A percentile compares a stretch with the other conserved stretches of the same genome.
phyloP scores from a whole-genome alignment of 2,113 vertebrate species.

The Oryzias celebensis region DNA sequence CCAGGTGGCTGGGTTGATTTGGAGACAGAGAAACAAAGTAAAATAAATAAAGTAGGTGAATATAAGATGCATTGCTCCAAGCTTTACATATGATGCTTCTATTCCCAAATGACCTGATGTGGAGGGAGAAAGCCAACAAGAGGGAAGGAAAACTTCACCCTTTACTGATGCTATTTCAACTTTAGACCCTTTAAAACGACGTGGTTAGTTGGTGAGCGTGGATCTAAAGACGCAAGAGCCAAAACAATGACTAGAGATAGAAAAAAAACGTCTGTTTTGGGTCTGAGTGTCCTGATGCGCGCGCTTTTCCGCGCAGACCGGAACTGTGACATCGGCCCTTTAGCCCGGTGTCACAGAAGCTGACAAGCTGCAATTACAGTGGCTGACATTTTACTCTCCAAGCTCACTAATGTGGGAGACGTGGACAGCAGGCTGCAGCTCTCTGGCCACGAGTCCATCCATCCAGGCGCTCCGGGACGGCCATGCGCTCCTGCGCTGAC shows the following conservation, averaged over 20 bases:
- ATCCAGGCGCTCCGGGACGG: conserved; percentile 32
- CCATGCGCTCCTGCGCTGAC: conserved; percentile 28
- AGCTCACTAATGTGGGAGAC: conserved; percentile 49
- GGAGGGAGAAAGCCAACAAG: not conserved
- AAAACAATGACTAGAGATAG: not conserved
- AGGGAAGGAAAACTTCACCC: not conserved
- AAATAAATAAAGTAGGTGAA: conserved; percentile 62
- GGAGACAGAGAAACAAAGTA: conserved; percentile 36
- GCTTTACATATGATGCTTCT: conserved; percentile 66
- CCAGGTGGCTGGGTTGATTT: conserved; percentile 69
- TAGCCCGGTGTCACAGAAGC: conserved; percentile 61
- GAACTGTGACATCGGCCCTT: conserved; percentile 50
- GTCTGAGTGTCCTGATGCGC: conserved; percentile 48
- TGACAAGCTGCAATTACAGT: conserved; percentile 67
- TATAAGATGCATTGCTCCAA: conserved; percentile 56
- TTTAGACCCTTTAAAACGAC: not conserved
- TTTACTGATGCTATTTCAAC: conserved; percentile 1
- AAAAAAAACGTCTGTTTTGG: conserved; percentile 22
- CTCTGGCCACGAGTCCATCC: conserved; percentile 39
- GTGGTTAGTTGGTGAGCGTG: not conserved
- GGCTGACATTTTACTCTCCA: conserved; percentile 53
- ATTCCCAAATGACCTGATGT: not conserved
- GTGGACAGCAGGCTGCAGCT: conserved; percentile 26
- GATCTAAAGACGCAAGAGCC: not conserved
- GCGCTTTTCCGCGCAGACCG: conserved; percentile 39